Conservation (phyloP, 2,888 invertebrate species). For the Acronicta alni region DNA sequence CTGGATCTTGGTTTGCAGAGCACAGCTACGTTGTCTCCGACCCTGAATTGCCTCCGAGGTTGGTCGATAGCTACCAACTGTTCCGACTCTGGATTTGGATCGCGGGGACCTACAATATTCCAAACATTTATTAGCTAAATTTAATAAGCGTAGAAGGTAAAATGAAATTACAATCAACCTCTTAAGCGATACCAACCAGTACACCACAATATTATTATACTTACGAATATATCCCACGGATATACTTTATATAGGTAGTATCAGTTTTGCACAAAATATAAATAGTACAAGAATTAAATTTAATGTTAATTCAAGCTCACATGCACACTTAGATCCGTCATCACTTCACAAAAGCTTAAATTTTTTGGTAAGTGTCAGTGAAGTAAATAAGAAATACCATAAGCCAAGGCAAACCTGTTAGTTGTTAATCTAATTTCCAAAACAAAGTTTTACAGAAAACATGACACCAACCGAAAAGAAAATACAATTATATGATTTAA, state of each 20-base stretch:
- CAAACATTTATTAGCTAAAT: conserved; percentile 17
- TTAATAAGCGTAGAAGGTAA: conserved; percentile 31
- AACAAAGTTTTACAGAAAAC: conserved; percentile 22
- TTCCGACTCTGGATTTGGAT: conserved; percentile 40
- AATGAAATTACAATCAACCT: background rate
- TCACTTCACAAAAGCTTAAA: conserved; percentile 29
- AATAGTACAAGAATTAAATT: background rate
- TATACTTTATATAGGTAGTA: background rate
- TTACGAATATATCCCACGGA: conserved; percentile 34
- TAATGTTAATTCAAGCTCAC: conserved; percentile 31
- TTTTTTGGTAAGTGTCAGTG: conserved; percentile 2
- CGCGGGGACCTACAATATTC: conserved; percentile 68
- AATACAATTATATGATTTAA: conserved; percentile 4
- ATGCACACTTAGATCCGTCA: conserved; percentile 35
- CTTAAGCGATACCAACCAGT: conserved; percentile 29
- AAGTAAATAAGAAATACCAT: conserved; percentile 13
- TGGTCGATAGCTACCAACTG: conserved; percentile 78
- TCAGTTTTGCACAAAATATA: conserved; percentile 10
- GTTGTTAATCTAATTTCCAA: conserved; percentile 4
- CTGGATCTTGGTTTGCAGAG: conserved; percentile 66
- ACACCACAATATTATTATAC: conserved; percentile 22
- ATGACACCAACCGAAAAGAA: conserved; percentile 26
- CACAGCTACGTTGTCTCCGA: conserved; percentile 78
- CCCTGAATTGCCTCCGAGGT: conserved; percentile 71
- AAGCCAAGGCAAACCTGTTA: conserved; percentile 43